phyloP scores from a whole-genome alignment of 1,140 invertebrate species.

The Brachystomella parvula region DNA sequence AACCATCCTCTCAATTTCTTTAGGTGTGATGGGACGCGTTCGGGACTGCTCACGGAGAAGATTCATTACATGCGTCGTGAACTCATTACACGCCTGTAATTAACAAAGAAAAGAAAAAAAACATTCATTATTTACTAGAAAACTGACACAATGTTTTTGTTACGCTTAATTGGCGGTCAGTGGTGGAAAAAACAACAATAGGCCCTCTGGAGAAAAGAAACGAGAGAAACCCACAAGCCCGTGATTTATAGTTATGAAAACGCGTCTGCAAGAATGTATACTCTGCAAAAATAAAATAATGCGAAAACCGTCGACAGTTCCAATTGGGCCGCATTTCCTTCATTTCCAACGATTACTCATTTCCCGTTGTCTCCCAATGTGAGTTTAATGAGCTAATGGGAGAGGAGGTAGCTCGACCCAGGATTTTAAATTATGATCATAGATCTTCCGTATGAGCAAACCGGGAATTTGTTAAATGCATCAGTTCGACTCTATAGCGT shows the following conservation, averaged over 20 bases:
- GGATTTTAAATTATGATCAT: background rate
- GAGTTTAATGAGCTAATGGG: no score
- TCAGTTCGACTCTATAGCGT: no score
- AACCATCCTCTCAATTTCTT: slow-evolving; percentile 99
- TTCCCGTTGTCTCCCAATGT: no score
- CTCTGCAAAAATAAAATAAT: background rate
- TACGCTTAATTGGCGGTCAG: no score
- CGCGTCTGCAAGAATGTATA: background rate
- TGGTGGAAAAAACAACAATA: no score
- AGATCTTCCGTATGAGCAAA: no score
- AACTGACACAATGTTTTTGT: background rate
- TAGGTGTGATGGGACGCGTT: slow-evolving; percentile 87
- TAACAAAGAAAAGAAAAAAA: slow-evolving; percentile 20
- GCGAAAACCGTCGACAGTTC: background rate
- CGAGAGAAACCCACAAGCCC: no score
- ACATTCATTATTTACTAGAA: background rate
- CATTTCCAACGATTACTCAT: background rate
- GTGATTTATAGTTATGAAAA: no score
- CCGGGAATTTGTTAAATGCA: no score
- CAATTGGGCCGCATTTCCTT: background rate
- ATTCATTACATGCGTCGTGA: slow-evolving; percentile 99
- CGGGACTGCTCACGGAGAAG: slow-evolving; percentile 93
- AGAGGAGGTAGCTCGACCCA: background rate
- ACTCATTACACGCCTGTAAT: slow-evolving; percentile 94
- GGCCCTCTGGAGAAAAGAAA: no score